phyloP scores from a whole-genome alignment of 2,888 invertebrate species.

The Protonemura montana region DNA sequence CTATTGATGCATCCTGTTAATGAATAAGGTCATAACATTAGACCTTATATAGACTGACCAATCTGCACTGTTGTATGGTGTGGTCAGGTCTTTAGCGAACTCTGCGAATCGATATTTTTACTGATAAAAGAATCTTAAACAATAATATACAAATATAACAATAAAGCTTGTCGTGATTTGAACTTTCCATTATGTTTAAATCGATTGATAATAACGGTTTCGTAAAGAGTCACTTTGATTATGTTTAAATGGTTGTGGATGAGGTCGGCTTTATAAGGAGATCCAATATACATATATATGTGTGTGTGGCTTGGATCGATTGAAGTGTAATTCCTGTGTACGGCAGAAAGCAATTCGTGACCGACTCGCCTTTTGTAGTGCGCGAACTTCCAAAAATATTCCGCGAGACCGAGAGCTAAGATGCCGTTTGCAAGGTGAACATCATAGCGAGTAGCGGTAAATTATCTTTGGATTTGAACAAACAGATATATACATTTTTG shows the following conservation, averaged over 20 bases:
- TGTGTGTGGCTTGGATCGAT: background rate
- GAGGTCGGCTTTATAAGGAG: background rate
- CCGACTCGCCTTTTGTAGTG: background rate
- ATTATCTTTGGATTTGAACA: background rate
- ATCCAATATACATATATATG: background rate
- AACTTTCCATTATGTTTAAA: slow-evolving; percentile 30
- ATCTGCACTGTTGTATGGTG: background rate
- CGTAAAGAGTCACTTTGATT: slow-evolving; percentile 8
- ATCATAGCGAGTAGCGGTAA: background rate
- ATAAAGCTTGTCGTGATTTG: slow-evolving; percentile 26
- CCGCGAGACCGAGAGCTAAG: background rate
- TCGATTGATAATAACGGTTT: slow-evolving; percentile 21
- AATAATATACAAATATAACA: slow-evolving; percentile 15
- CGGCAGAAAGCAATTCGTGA: background rate
- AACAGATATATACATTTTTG: background rate
- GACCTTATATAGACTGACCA: slow-evolving; percentile 14
- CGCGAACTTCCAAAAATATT: background rate
- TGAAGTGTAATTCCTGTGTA: background rate
- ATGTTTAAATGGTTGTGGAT: slow-evolving; percentile 15
- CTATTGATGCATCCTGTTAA: slow-evolving; percentile 19
- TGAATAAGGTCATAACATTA: slow-evolving; percentile 26
- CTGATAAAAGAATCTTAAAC: slow-evolving; percentile 16
- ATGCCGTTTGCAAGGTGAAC: background rate
- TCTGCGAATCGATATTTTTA: background rate
- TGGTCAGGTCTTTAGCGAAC: background rate